Conservation (phyloP, 2,113 vertebrate species). For the Epinephelus moara region DNA sequence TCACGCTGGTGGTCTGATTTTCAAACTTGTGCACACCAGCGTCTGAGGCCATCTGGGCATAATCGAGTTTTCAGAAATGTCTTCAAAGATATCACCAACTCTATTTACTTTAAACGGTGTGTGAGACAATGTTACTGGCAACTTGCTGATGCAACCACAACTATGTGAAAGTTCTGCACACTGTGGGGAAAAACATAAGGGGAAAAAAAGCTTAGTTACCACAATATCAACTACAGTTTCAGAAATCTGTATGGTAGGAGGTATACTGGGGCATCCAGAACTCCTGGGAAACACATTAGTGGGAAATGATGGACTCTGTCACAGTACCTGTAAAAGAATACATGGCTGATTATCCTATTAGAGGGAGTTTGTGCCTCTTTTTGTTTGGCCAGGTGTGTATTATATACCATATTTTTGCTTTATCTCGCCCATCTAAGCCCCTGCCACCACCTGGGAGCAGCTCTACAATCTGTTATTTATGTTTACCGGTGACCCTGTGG, state of each 20-base stretch:
- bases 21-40: conserved; percentile 18
- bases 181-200: background rate
- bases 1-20: conserved; percentile 55
- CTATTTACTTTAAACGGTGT: conserved; percentile 45
- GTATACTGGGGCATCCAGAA: conserved; percentile 45
- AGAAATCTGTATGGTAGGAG: conserved; percentile 37
- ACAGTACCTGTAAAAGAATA: conserved; percentile 82
- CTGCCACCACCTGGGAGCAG: conserved; percentile 81
- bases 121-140: conserved; percentile 52
- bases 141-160: conserved; percentile 67
- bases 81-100: conserved; percentile 32
- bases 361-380: conserved; percentile 68
- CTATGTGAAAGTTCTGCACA: conserved; percentile 51
- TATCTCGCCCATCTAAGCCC: conserved; percentile 79
- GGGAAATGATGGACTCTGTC: conserved; percentile 74
- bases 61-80: conserved; percentile 56
- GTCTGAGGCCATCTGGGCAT: conserved; percentile 40
- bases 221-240: conserved; percentile 46
- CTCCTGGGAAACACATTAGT: conserved; percentile 77
- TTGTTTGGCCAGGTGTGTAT: conserved; percentile 69
- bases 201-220: conserved; percentile 21
- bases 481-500: conserved; percentile 86
- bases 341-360: conserved; percentile 80
- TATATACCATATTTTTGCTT: conserved; percentile 66
- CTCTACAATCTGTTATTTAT: conserved; percentile 84